Base-by-base conservation (phyloP, 2,888 invertebrate species). In the Achlya flavicornis region DNA sequence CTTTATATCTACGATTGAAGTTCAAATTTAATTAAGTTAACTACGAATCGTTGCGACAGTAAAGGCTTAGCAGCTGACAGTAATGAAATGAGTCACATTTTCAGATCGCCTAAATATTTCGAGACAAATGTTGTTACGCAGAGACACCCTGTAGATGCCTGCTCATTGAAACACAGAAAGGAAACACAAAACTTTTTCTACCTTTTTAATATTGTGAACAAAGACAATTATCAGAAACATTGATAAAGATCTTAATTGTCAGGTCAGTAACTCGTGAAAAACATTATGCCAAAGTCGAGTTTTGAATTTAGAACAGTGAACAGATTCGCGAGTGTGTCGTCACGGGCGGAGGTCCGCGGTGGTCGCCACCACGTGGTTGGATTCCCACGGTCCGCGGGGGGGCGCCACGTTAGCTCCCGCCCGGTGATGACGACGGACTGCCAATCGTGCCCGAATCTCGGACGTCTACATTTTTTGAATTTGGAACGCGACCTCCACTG, bases 301-400 rank as follows among this genome's bases (percentile, higher is more conserved):
- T 64, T 58, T 53, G 35, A 58, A 61, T 64, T 61, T 61, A 64
- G 35, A 58, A 35, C 32, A 62, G 61, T 33, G 68, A 72, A 64
- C 70, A 62, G 69, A 76, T 78, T 76, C 73, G 77, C 79, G 71
- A 78, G 76, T 86, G 75, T 73, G 85, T 84, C 75, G 69, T 66
- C 67, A 77, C 75, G 62, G 65, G 78, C 69, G 73, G 64, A 66
- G 78, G 76, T 64, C 74, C 77, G 85, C 80, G 87, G 87, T 82
- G 88, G 88, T 84, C 85, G 78, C 67, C 84, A 81, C 80, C 83
- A 81, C 80, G 81, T 80, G 77, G 70, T 75, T 79, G 79, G 66
- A 76, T 84, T 90, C 90, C 87, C 90, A 90, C 90, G 90, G 82
- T 76, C 87, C 77, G 79, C 80, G 87, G 90, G 89, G 74, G 86